Evolutionary conservation across 2,888 invertebrate genomes (phyloP).

Genomic region (Romanomermis culicivorax): DNA sequence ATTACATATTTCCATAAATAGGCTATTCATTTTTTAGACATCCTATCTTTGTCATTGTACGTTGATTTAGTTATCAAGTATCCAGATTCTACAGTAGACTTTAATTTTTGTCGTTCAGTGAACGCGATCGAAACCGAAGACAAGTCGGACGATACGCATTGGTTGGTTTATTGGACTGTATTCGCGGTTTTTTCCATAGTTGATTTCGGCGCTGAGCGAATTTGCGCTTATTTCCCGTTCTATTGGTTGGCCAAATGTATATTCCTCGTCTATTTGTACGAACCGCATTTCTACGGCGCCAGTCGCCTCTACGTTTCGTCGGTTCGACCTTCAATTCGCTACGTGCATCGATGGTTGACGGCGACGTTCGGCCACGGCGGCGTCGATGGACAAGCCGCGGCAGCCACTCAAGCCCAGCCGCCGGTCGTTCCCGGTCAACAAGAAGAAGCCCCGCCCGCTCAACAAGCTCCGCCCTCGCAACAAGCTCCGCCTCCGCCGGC

Average conservation of each 20-base stretch:
- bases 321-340: not conserved
- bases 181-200: constrained; percentile 75
- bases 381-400: too few relatives aligned
- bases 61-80: not conserved
- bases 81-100: not conserved
- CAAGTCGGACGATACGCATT: constrained; percentile 41
- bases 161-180: constrained; percentile 96
- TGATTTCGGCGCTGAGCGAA: constrained; percentile 78
- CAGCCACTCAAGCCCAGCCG: too few relatives aligned
- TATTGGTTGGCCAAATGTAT: constrained; percentile 35
- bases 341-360: not conserved
- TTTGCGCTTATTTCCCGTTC: constrained; percentile 67
- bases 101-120: too few relatives aligned
- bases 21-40: not conserved
- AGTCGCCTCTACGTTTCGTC: not conserved
- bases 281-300: not conserved
- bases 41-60: not conserved
- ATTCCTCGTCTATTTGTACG: not conserved
- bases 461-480: too few relatives aligned
- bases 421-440: too few relatives aligned
- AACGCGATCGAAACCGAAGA: constrained; percentile 37
- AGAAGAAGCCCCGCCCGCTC: too few relatives aligned
- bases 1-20: not conserved
- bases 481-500: too few relatives aligned
- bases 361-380: too few relatives aligned